Evolutionary conservation across 2,888 invertebrate genomes (phyloP).

Genomic region (Cerceris ruficornis): DNA sequence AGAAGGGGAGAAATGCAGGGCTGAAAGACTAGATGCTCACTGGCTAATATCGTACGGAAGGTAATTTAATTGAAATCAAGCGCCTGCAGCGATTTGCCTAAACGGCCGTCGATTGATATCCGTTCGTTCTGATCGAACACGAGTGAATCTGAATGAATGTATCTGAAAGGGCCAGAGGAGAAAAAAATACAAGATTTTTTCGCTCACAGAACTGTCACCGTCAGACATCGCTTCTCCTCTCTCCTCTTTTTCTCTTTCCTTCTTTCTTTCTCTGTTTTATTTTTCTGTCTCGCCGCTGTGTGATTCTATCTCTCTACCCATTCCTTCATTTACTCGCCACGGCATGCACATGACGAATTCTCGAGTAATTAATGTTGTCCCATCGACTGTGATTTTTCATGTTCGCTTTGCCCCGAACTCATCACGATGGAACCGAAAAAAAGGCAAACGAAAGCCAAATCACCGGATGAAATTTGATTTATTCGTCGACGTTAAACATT

Average conservation of each 20-base stretch:
- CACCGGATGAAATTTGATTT: constrained; percentile 24
- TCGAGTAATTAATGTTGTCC: constrained; percentile 41
- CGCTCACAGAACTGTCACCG: constrained; percentile 41
- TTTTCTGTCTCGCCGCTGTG: constrained; percentile 1
- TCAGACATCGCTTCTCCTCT: constrained; percentile 16
- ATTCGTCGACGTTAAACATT: constrained; percentile 38
- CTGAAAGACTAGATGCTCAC: background rate
- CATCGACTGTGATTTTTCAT: constrained; percentile 18
- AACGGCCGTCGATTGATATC: constrained; percentile 70
- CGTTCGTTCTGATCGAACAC: constrained; percentile 28
- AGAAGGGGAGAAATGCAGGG: background rate
- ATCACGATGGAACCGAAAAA: constrained; percentile 2
- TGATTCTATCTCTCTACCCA: background rate
- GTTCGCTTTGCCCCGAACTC: background rate
- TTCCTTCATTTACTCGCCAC: constrained; percentile 18
- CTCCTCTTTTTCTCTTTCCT: constrained; percentile 1
- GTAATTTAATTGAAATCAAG: constrained; percentile 73
- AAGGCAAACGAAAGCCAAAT: constrained; percentile 7
- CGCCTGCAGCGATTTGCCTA: constrained; percentile 70
- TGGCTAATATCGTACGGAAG: constrained; percentile 51
- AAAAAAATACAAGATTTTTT: constrained; percentile 21
- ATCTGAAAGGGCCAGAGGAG: constrained; percentile 14
- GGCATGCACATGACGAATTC: constrained; percentile 16
- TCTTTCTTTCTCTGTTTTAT: background rate
- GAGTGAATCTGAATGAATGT: constrained; percentile 22